Evolutionary conservation across 2,113 vertebrate genomes (phyloP), one percentile per base, ranked within the genome.

Genomic region (Eurystomus gularis): DNA sequence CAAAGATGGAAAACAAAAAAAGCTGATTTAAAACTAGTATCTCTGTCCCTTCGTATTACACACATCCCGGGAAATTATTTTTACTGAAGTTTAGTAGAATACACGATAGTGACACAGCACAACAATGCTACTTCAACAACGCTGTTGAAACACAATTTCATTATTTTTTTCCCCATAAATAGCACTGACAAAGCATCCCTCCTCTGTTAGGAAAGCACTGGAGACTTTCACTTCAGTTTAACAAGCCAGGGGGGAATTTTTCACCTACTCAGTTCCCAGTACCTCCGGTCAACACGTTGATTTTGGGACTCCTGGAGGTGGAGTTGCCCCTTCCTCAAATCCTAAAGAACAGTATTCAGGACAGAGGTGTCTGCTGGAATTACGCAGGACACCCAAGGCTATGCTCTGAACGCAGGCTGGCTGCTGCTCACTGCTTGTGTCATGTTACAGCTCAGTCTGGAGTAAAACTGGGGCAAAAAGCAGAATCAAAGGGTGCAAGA

Each of bases 1-100:
- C 93, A 93, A 90, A 95, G 91, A 88, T 17, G 18, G 52, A 61
- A 82, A 96, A 70, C 28, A 35, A 37, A n/a, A 57, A 62, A 55
- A 61, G 23, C n/a, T 21, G 12, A 90, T 82, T 60, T 85, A 58
- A 91, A 68, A 69, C 35, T n/a, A 61, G 35, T 20, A 40, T 81
- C 82, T 78, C 52, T 79, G 93, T 89, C 94, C 92, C 52, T 68
- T 62, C 57, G 8, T 21, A 40, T 85, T 20, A 79, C 68, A 81
- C 40, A 39, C 33, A 39, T 37, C 33, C 28, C 65, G 51, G 19
- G 35, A 66, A 95, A 93, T 69, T 35, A 75, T 33, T 78, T 88
- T 80, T 37, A 52, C 40, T 82, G 11, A 62, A 40, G 10, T 84
- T 88, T 73, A 82, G 60, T 29, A 46, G 55, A 66, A 88, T 21